Percentiles rank a stretch among this genome's conserved stretches.
Evolutionary conservation across 2,888 invertebrate species (phyloP).

Genomic region (Tachystola acroxantha): DNA sequence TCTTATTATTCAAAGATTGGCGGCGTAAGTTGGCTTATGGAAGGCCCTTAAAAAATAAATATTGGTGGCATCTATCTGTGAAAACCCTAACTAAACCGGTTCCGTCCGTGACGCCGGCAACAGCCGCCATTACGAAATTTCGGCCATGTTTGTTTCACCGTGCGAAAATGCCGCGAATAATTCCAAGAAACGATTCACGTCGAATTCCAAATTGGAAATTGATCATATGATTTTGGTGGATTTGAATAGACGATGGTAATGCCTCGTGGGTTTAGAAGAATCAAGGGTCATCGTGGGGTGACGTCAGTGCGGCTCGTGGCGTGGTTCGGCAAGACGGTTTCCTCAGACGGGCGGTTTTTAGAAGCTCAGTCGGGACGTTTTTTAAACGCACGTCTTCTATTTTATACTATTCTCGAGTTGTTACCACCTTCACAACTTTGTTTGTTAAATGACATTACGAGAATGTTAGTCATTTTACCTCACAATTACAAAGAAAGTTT

Average conservation of each 20-base stretch:
- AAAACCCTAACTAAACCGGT: constrained; percentile 52
- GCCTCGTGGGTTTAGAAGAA: constrained; percentile 23
- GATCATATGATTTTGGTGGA: constrained; percentile 32
- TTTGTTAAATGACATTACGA: no score
- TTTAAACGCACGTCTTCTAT: no score
- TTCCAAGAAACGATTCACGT: constrained; percentile 1
- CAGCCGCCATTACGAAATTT: constrained; percentile 63
- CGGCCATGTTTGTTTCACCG: constrained; percentile 63
- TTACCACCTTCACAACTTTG: no score
- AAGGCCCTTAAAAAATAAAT: no score
- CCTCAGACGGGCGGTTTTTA: no score
- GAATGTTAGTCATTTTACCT: no score
- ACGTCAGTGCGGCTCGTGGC: constrained; percentile 56
- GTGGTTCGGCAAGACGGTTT: no score
- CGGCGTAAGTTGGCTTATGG: no score
- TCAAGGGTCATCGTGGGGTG: constrained; percentile 40
- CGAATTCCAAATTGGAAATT: constrained; percentile 35
- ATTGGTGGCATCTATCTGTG: neutral
- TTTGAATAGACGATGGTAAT: constrained; percentile 13
- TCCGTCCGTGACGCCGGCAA: constrained; percentile 38
- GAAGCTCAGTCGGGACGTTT: no score
- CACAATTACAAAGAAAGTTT: no score
- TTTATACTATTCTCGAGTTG: no score
- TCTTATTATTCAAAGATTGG: no score
- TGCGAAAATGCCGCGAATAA: constrained; percentile 48